Evolutionary conservation across 2,797 vertebrate species (phyloP), one percentile per base, ranked within the genome.

Genomic region (Melanotaenia trifasciata): DNA sequence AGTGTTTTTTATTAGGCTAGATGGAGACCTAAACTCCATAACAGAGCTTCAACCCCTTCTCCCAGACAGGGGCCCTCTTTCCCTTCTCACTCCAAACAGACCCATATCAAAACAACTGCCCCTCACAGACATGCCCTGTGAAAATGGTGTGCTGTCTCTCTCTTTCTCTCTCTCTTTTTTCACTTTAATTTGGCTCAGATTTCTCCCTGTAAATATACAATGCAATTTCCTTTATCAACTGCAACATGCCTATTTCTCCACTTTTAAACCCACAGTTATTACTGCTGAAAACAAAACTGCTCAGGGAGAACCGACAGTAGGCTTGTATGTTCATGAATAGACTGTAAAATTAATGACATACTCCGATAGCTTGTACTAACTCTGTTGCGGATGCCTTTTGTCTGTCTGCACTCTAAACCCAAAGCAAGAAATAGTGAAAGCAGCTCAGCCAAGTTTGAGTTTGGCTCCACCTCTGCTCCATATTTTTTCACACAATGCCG

Each of bases 1-100:
- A 93, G 89, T 93, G 91, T 91, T 94, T 95, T 94, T 93, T 94
- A 95, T 94, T 95, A 95, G 92, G 90, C 86, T 88, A 89, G 93
- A 94, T 93, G 87, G 84, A 93, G 90, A 85, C 86, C 86, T 95
- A 95, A 95, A 94, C 93, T 89, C 93, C 93, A 91, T 93, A 93
- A 92, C 93, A 86, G 89, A 90, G 90, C 89, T 90, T 80, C 84
- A 86, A 86, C 77, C 84, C 73, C 87, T 78, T 91, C 90, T 92
- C 90, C 93, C 92, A 95, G 92, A 94, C 92, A 79, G 87, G 84
- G 91, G 84, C 90, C 91, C 90, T 78, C 85, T 89, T 84, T 81
- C 87, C 87, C 89, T 80, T 68, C 86, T 78, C 78, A 50, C 86
- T 90, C 59, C 79, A 77, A 84, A 78, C 78, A 90, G 86, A 88